Base-by-base conservation (phyloP, 2,888 invertebrate species). In the Doris montereyensis region DNA sequence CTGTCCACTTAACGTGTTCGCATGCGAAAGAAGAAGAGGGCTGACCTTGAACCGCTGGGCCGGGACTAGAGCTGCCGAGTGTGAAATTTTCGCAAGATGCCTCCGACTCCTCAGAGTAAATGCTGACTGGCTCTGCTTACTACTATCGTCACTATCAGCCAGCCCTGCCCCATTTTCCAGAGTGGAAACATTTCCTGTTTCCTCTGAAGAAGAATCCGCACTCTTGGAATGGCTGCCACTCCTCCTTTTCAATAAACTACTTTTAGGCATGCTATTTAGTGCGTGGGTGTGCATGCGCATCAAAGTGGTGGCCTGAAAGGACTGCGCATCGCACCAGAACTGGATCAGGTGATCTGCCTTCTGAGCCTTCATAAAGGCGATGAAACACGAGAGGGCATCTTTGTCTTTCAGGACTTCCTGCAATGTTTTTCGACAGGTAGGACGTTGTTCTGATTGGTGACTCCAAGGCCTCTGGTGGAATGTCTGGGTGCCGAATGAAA, bases 351-450 rank as follows among this genome's bases (percentile, higher is more conserved):
- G 88, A 79, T 94, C 94, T 1, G 89, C 86, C 68, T 85, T 87
- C 83, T 94, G 93, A n/a, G 94, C 93, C 87, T 97, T 96, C 94
- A 97, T 94, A 91, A 94, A 97, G 87, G 96, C 96, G 77, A 96
- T 94, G 90, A 97, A 96, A 91, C 96, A 96, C 70, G 95, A 94
- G 32, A 97, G 92, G 78, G 95, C 95, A 89, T 94, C 94, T 89
- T 95, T 95, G 91, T 96, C 96, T 32, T 93, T 92, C 21, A 97
- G 93, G 83, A 96, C 94, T 87, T 97, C 95, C 80, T 93, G 92
- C 81, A 97, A 92, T 75, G 94, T 95, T 92, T 95, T 94, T 2
- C n/a, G 95, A 95, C 76, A 97, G 85, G 8, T 90, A 85, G n/a
- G 91, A 91, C 4, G 84, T 82, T 1, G 85, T 86, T 70, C 84